Evolutionary conservation across 2,888 invertebrate genomes (phyloP).

Genomic region (Caenorhabditis plicata): DNA sequence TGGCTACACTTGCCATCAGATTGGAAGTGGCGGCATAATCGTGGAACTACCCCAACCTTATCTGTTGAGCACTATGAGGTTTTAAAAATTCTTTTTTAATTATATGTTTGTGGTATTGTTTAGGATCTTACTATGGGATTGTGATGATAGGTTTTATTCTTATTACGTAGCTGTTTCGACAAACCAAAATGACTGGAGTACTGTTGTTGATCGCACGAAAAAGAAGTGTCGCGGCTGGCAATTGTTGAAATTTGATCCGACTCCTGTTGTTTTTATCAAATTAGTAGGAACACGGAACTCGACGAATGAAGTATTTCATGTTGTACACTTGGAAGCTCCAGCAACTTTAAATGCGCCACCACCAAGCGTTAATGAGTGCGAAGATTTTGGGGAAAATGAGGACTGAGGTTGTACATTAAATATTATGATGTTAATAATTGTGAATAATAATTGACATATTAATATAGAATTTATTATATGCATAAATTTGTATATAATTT

Average conservation of each 20-base stretch:
- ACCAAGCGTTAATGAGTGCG: too few species aligned
- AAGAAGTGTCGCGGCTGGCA: slow-evolving; percentile 92
- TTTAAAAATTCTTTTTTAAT: not conserved
- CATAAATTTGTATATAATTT: too few species aligned
- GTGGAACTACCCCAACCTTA: slow-evolving; percentile 95
- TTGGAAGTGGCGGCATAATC: slow-evolving; percentile 86
- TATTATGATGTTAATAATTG: too few species aligned
- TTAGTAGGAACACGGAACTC: slow-evolving; percentile 96
- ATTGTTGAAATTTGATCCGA: slow-evolving; percentile 79
- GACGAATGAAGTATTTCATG: slow-evolving; percentile 67
- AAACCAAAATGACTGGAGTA: slow-evolving; percentile 68
- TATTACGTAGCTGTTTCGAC: slow-evolving; percentile 70
- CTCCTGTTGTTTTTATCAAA: slow-evolving; percentile 87
- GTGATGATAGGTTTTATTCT: slow-evolving; percentile 71
- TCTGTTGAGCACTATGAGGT: slow-evolving; percentile 82
- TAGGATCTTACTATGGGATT: slow-evolving; percentile 90
- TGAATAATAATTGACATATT: too few species aligned
- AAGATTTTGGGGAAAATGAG: too few species aligned
- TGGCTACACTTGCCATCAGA: slow-evolving; percentile 66
- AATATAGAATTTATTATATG: too few species aligned
- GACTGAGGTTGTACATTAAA: too few species aligned
- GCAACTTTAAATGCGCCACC: slow-evolving; percentile 3
- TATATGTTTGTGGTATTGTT: too few species aligned
- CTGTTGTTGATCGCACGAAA: slow-evolving; percentile 82
- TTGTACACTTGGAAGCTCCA: slow-evolving; percentile 29